phyloP scores from a whole-genome alignment of 2,888 invertebrate species.

The Tipula lateralis region DNA sequence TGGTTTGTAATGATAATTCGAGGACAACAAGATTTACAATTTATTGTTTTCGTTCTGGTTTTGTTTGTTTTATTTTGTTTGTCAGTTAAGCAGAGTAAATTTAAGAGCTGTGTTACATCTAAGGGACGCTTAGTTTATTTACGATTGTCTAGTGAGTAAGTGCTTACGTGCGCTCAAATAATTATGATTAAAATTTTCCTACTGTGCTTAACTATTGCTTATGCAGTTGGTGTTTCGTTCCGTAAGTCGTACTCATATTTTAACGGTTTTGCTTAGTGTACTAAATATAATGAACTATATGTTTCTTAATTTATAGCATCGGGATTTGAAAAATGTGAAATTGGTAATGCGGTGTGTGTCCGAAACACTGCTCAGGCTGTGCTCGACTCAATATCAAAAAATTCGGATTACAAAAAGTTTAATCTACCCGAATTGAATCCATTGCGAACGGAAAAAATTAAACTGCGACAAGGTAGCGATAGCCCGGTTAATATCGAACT shows the following conservation, averaged over 20 bases:
- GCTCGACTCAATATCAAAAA: neutral
- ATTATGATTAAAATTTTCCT: neutral
- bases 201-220: neutral
- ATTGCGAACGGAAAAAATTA: constrained; percentile 30
- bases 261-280: neutral
- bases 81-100: neutral
- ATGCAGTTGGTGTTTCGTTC: neutral
- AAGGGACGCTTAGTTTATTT: neutral
- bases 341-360: neutral
- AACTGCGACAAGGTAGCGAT: constrained; percentile 32
- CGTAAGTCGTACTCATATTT: neutral
- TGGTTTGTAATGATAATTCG: neutral
- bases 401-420: constrained; percentile 28
- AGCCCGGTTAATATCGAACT: constrained; percentile 34
- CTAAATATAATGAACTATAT: too few species aligned
- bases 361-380: neutral
- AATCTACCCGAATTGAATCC: constrained; percentile 33
- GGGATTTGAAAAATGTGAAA: neutral
- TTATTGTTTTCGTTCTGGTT: neutral
- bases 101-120: neutral
- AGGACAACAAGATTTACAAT: neutral
- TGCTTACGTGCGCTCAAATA: neutral
- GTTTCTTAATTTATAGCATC: neutral
- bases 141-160: neutral
- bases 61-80: neutral